phyloP scores from a whole-genome alignment of 1,140 invertebrate genomes.

The Drosophila repletoides region DNA sequence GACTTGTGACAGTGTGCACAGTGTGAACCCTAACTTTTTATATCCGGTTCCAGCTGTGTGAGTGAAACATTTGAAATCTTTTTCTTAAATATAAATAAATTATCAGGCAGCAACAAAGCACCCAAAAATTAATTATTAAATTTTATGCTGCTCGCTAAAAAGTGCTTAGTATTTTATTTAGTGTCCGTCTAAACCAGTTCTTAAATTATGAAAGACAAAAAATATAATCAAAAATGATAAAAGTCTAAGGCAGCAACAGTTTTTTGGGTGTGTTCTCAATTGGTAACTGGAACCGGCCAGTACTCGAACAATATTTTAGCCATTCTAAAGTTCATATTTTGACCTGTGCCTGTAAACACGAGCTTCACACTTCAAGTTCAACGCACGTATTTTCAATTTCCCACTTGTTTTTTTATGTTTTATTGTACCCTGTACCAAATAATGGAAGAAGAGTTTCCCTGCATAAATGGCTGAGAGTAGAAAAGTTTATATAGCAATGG shows the following conservation, averaged over 20 bases:
- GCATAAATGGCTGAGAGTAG: too few relatives aligned
- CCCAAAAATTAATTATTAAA: constrained; percentile 60
- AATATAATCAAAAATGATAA: constrained; percentile 11
- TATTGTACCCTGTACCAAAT: constrained; percentile 3
- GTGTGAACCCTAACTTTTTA: constrained; percentile 18
- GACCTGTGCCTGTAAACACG: constrained; percentile 23
- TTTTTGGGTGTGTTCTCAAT: constrained; percentile 14
- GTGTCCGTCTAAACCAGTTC: constrained; percentile 58
- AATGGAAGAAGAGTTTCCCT: too few relatives aligned
- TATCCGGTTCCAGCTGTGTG: constrained; percentile 55
- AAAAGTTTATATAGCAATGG: too few relatives aligned
- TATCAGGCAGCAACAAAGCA: constrained; percentile 22
- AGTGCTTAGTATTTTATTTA: constrained; percentile 61
- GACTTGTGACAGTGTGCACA: neutral
- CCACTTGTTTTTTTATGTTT: neutral
- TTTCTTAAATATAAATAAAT: constrained; percentile 33
- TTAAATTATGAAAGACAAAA: constrained; percentile 35
- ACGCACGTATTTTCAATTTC: constrained; percentile 19
- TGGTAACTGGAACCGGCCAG: constrained; percentile 34
- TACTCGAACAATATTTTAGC: constrained; percentile 2
- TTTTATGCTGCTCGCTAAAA: constrained; percentile 61
- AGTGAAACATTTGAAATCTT: constrained; percentile 42
- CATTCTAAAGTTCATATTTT: constrained; percentile 11
- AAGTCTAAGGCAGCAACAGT: neutral
- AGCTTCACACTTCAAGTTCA: constrained; percentile 17